Evolutionary conservation across 1,140 invertebrate genomes (phyloP).

Genomic region (Drosophila ambigua): DNA sequence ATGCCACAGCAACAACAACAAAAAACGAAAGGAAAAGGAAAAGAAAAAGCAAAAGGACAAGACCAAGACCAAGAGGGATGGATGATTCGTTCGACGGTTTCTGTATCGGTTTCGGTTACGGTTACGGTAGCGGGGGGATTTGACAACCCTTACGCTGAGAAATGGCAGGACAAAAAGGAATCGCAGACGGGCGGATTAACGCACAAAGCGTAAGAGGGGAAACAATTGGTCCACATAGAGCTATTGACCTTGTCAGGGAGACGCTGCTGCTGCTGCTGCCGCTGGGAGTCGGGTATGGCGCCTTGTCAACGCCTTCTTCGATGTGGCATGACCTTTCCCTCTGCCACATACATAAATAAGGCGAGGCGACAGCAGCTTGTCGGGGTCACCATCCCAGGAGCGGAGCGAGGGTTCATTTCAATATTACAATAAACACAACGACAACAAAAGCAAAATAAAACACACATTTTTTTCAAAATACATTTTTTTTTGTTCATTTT

Average conservation of each 20-base stretch:
- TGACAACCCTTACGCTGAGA: constrained; percentile 49
- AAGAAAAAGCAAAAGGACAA: constrained; percentile 4
- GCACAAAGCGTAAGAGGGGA: constrained; percentile 45
- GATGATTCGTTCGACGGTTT: constrained; percentile 5
- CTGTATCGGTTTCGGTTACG: constrained; percentile 38
- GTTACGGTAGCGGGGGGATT: constrained; percentile 27
- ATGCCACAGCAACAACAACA: constrained; percentile 6
- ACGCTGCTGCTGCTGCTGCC: neutral
- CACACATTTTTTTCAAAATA: neutral
- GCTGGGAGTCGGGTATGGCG: constrained; percentile 24
- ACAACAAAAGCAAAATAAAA: constrained; percentile 9
- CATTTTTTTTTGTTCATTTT: too few species aligned
- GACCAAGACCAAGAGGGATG: constrained; percentile 7
- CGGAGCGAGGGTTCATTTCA: constrained; percentile 29
- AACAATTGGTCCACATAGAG: constrained; percentile 30
- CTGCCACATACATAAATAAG: constrained; percentile 46
- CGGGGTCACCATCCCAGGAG: constrained; percentile 2
- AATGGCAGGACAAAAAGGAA: constrained; percentile 30
- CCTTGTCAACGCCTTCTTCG: constrained; percentile 15
- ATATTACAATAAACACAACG: constrained; percentile 52
- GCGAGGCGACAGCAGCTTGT: constrained; percentile 24
- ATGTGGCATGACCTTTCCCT: neutral
- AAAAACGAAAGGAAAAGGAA: constrained; percentile 6
- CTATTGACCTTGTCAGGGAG: constrained; percentile 47
- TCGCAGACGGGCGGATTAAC: constrained; percentile 62